phyloP scores from a whole-genome alignment of 1,140 invertebrate genomes.

The Brachionus koreanus region DNA sequence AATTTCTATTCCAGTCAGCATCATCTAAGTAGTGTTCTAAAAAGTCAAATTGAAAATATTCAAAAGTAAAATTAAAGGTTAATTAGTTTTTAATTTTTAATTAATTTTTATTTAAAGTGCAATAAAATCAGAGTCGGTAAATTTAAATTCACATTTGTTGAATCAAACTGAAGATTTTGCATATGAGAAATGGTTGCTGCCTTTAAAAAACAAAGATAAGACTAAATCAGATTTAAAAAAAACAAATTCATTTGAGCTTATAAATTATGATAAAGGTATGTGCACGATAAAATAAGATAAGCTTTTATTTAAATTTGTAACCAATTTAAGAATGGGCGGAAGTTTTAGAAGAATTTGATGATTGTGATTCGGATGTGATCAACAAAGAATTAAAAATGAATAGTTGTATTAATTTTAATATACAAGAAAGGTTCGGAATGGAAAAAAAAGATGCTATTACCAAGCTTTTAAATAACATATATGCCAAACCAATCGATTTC shows the following conservation, averaged over 20 bases:
- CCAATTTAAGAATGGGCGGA: neutral
- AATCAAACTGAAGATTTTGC: neutral
- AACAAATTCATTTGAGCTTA: constrained; percentile 23
- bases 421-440: neutral
- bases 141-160: neutral
- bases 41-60: constrained; percentile 12
- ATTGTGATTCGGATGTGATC: neutral
- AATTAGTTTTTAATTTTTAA: neutral
- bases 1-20: constrained; percentile 9
- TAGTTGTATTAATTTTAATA: neutral
- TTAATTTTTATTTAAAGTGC: neutral
- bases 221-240: neutral
- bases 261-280: constrained; percentile 16
- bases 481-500: neutral
- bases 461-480: neutral
- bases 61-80: neutral
- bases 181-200: neutral
- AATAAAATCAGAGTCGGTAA: neutral
- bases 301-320: neutral
- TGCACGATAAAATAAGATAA: neutral
- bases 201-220: neutral
- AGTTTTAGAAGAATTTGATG: neutral
- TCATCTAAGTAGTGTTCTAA: neutral
- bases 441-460: neutral
- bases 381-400: neutral